Evolutionary conservation across 2,888 invertebrate genomes (phyloP).

Genomic region (Cacoxenus indagator): DNA sequence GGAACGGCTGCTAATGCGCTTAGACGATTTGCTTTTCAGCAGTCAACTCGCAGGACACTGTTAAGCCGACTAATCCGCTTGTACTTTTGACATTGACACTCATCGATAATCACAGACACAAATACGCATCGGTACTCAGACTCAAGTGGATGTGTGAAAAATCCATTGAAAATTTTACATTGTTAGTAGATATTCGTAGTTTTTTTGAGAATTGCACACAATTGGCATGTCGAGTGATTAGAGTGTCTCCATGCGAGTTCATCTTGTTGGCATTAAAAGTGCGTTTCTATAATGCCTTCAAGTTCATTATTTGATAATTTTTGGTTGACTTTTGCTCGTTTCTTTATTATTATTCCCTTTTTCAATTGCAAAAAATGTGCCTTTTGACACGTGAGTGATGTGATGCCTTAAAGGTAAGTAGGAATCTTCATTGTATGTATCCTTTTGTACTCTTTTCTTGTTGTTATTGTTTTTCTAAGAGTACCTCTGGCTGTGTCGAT

Average conservation of each 20-base stretch:
- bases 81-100: constrained; percentile 55
- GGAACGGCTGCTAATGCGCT: constrained; percentile 47
- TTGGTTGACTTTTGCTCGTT: background rate
- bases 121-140: background rate
- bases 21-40: constrained; percentile 51
- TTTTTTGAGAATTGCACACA: background rate
- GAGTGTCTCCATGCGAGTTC: background rate
- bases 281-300: background rate
- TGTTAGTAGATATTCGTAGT: background rate
- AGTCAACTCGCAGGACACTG: constrained; percentile 53
- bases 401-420: background rate
- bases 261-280: background rate
- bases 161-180: constrained; percentile 40
- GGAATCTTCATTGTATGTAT: too few species aligned
- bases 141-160: constrained; percentile 31
- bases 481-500: background rate
- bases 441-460: background rate
- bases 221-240: background rate
- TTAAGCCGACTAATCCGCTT: constrained; percentile 51
- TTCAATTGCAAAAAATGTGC: background rate
- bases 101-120: constrained; percentile 15
- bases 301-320: constrained; percentile 17
- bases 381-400: constrained; percentile 6
- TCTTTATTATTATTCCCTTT: background rate
- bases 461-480: background rate